phyloP scores from a whole-genome alignment of 1,140 invertebrate genomes.

The Kradibia gibbosae region DNA sequence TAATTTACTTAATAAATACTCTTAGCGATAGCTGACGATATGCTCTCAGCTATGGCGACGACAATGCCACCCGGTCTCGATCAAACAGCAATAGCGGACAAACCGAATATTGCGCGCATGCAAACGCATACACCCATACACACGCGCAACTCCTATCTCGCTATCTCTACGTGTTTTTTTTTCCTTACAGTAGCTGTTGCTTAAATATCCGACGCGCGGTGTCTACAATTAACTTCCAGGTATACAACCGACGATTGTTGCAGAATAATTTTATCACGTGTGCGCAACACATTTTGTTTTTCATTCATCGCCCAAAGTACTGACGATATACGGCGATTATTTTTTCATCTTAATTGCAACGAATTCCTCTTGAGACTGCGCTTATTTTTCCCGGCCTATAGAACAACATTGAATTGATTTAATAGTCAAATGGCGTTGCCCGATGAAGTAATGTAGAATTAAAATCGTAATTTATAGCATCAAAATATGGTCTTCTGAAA shows the following conservation, averaged over 20 bases:
- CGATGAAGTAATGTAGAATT: not conserved
- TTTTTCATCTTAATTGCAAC: not conserved
- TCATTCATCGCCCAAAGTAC: not conserved
- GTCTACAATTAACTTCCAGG: conserved; percentile 9
- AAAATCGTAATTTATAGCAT: conserved; percentile 4
- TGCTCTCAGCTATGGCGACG: not conserved
- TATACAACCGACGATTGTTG: conserved; percentile 12
- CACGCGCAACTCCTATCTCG: not conserved
- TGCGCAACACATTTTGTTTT: not conserved
- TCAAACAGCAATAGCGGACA: not conserved
- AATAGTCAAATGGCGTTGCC: not conserved
- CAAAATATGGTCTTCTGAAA: not conserved
- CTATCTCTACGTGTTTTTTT: not conserved
- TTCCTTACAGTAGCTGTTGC: not conserved
- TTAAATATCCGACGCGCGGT: conserved; percentile 8
- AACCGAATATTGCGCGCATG: not conserved
- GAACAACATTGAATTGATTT: not conserved
- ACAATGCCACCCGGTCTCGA: not conserved
- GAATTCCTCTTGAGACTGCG: not conserved
- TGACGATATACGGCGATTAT: not conserved
- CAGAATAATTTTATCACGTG: conserved; percentile 28
- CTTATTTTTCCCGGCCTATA: not conserved
- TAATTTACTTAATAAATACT: not conserved
- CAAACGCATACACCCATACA: too few species aligned
- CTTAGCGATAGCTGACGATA: not conserved